Conservation (phyloP, 2,888 invertebrate genomes). For the Drosophila mayaguana region DNA sequence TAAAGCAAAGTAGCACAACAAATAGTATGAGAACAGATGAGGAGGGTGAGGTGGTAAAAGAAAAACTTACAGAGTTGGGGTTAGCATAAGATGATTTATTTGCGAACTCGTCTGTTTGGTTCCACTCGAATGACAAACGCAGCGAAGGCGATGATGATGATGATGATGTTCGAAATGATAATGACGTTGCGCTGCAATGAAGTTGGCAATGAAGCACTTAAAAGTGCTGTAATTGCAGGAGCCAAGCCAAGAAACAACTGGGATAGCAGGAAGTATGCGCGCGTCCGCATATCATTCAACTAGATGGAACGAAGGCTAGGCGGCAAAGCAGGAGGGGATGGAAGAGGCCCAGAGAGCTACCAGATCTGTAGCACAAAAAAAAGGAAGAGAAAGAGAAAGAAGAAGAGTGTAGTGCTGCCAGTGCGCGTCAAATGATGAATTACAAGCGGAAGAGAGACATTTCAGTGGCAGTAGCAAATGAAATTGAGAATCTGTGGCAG, state of each 20-base stretch:
- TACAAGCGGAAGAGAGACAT: conserved; percentile 83
- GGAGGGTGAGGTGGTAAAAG: background rate
- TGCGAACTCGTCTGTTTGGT: conserved; percentile 76
- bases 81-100: conserved; percentile 76
- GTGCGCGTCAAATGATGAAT: conserved; percentile 81
- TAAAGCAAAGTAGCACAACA: conserved; percentile 10
- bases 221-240: conserved; percentile 79
- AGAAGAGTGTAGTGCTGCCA: conserved; percentile 16
- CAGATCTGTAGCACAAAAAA: conserved; percentile 15
- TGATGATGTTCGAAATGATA: conserved; percentile 38
- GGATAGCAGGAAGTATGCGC: conserved; percentile 64
- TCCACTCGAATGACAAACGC: conserved; percentile 81
- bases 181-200: conserved; percentile 77
- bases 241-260: conserved; percentile 41
- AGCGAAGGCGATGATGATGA: conserved; percentile 25
- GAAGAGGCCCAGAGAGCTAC: conserved; percentile 4
- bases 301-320: background rate
- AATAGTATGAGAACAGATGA: background rate
- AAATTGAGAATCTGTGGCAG: conserved; percentile 65
- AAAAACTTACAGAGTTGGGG: conserved; percentile 22
- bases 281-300: conserved; percentile 61
- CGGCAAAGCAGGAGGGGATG: background rate
- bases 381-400: background rate
- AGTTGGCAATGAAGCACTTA: conserved; percentile 77
- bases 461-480: conserved; percentile 65